These are phyloP conservation scores for Atherinosoma microstoma DNA, from an alignment of 2,797 vertebrate species.

Conservation along the genomic window DNA sequence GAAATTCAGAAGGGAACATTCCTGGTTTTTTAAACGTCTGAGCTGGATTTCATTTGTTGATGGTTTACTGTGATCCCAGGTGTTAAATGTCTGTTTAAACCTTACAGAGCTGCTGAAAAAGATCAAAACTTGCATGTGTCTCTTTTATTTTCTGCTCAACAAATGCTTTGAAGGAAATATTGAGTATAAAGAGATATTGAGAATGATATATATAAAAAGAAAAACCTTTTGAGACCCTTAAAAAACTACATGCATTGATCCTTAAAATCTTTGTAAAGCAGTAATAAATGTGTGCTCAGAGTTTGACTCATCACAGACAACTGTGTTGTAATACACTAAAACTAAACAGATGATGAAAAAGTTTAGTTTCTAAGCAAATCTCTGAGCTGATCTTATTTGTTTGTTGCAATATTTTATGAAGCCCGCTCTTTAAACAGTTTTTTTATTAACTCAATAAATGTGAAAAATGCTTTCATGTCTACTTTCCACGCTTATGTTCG, in stretches of 20 bases:
- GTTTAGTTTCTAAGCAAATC: neutral
- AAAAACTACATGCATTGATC: neutral
- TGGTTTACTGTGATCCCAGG: slow-evolving; percentile 18
- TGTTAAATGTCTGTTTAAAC: slow-evolving; percentile 19
- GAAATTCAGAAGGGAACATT: slow-evolving; percentile 42
- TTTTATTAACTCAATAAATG: neutral
- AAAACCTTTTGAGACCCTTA: neutral
- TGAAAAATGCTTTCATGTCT: neutral
- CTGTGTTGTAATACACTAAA: neutral
- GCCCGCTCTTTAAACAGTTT: slow-evolving; percentile 1
- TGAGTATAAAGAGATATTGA: slow-evolving; percentile 37
- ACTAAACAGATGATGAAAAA: neutral
- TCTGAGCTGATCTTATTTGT: neutral
- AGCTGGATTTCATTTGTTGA: slow-evolving; percentile 24
- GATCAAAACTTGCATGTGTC: slow-evolving; percentile 4
- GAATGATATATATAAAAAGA: slow-evolving; percentile 19
- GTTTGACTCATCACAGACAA: neutral
- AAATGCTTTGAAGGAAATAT: neutral
- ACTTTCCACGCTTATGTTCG: neutral
- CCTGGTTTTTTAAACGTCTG: slow-evolving; percentile 39
- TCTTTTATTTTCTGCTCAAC: neutral
- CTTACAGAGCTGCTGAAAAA: slow-evolving; percentile 14
- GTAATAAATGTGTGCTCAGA: neutral
- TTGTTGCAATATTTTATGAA: neutral
- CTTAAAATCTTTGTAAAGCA: neutral